These are phyloP conservation scores for Chromis chromis DNA, from an alignment of 2,797 vertebrate species.

Conservation along the genomic window DNA sequence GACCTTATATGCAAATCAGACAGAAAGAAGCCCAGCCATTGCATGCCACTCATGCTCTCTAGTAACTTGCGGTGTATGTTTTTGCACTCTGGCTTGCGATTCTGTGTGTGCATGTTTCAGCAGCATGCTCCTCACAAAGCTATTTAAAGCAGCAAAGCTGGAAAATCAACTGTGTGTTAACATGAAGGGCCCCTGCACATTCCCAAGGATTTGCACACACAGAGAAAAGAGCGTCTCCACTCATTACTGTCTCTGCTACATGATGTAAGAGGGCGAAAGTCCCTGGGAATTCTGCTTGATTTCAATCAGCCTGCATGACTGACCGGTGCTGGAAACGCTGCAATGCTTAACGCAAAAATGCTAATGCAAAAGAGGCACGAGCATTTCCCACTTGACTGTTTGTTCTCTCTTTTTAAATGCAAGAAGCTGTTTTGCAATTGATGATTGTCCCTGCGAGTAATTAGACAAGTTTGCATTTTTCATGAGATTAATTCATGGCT, in stretches of 20 bases:
- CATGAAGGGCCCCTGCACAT: slow-evolving; percentile 54
- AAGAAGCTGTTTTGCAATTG: slow-evolving; percentile 75
- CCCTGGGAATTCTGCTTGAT: slow-evolving; percentile 52
- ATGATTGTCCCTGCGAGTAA: slow-evolving; percentile 73
- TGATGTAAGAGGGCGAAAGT: slow-evolving; percentile 69
- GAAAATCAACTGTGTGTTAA: slow-evolving; percentile 74
- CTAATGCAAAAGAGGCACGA: slow-evolving; percentile 37
- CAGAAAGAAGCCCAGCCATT: neutral
- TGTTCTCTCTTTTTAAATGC: slow-evolving; percentile 53
- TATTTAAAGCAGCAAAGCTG: slow-evolving; percentile 73
- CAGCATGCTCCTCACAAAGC: slow-evolving; percentile 34
- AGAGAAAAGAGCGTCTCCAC: slow-evolving; percentile 55
- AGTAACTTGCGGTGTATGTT: slow-evolving; percentile 1
- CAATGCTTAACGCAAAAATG: slow-evolving; percentile 43
- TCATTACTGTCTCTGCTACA: slow-evolving; percentile 51
- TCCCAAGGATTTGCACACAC: slow-evolving; percentile 71
- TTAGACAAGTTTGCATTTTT: slow-evolving; percentile 78
- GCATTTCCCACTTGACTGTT: slow-evolving; percentile 39
- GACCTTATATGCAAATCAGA: slow-evolving; percentile 13
- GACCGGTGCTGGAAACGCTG: slow-evolving; percentile 46
- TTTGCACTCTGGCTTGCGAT: slow-evolving; percentile 3
- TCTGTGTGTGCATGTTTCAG: slow-evolving; percentile 7
- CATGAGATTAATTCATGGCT: slow-evolving; percentile 75
- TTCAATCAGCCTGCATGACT: slow-evolving; percentile 54
- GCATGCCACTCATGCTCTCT: slow-evolving; percentile 16